Base-by-base conservation (phyloP, 1,140 invertebrate genomes). In the Drosophila mojavensis region DNA sequence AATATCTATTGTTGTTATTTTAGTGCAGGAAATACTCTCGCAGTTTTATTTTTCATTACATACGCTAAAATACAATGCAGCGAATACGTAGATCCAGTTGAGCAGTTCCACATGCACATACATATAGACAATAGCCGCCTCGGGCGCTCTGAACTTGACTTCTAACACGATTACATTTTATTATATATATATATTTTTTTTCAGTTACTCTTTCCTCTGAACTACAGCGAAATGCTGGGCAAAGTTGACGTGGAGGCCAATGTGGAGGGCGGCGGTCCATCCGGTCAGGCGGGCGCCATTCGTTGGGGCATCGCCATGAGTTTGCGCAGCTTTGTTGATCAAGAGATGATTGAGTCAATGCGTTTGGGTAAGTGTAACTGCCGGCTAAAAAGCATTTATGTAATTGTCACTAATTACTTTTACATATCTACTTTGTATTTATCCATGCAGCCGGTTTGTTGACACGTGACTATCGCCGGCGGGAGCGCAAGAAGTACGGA, bases 401-500 rank as follows among this genome's bases (percentile, higher is more conserved):
- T n/a, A 26, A 66, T 75, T 78, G 51, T 13, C 60, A 33, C 84
- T 79, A 89, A 89, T 89, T 89, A 61, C 64, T 65, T 67, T 70
- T 50, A 24, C 43, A 73, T 72, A 68, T 75, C 9, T 62, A 36
- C 53, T 28, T 2, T 47, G 15, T 47, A 17, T 59, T 11, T 75
- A 6, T 48, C 17, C 48, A 93, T 94, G 88, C 83, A 96, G 98
- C 98, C 93, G 98, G 98, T 51, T 92, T 99, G 66, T 93, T 99
- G 28, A 97, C 96, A 36, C 93, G 93, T 88, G 98, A 99, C 92
- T 94, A 93, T 55, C 94, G 98, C 63, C 93, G 90, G 33, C 94
- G 94, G 73, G 98, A 99, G 93, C 95, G 98, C 80, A 98, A 98
- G 95, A 99, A 99, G 94, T 96, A 95, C 50, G 98, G 98, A 48